Percentiles rank a stretch among this genome's conserved stretches.
Conservation (phyloP, 2,113 vertebrate genomes). For the Eulacestoma nigropectus region DNA sequence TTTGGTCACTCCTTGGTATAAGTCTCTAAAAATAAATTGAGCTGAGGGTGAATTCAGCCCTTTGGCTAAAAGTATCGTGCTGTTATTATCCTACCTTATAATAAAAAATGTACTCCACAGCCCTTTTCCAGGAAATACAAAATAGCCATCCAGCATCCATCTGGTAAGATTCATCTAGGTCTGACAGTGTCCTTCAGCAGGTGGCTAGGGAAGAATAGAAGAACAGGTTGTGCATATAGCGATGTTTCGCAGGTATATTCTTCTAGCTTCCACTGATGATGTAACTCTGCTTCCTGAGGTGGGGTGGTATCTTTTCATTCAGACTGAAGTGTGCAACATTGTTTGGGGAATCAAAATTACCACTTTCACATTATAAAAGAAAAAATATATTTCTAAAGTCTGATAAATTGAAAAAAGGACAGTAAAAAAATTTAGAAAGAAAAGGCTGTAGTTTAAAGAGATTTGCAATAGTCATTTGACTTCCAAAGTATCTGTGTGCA, state of each 20-base stretch:
- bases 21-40: neutral
- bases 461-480: neutral
- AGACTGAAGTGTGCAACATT: neutral
- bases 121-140: neutral
- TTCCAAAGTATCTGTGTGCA: neutral
- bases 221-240: neutral
- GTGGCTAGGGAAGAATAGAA: neutral
- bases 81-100: neutral
- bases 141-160: neutral
- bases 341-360: neutral
- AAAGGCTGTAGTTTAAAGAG: neutral
- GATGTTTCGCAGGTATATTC: neutral
- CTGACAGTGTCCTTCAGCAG: neutral
- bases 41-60: neutral
- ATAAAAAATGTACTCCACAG: neutral
- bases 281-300: neutral
- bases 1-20: neutral
- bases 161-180: neutral
- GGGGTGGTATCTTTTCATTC: neutral
- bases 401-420: neutral
- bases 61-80: neutral
- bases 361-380: neutral
- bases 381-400: neutral
- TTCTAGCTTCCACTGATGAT: neutral
- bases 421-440: neutral